Base-by-base conservation (phyloP, 2,797 vertebrate genomes). In the Gadopsis marmoratus region DNA sequence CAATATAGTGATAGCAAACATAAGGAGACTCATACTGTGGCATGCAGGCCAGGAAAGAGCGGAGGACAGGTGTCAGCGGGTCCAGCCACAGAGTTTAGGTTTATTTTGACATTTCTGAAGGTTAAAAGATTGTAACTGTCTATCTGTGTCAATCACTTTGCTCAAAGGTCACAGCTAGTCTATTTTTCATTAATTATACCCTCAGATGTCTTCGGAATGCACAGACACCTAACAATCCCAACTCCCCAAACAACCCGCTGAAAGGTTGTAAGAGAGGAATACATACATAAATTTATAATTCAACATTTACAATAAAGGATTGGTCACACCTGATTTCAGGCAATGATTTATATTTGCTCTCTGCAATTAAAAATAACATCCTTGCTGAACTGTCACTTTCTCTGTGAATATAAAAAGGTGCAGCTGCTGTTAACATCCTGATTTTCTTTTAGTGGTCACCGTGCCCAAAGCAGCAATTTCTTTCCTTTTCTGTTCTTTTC, bases 91-190 rank as follows among this genome's bases (percentile, higher is more conserved):
- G 72, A 90, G 91, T 94, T 92, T 87, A 90, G 93, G 91, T 79
- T 90, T 77, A 82, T 88, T 86, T 85, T 95, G 93, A 94, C 94
- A 95, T 96, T 95, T 96, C 75, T 94, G 94, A 96, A 96, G 95
- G 95, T 96, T 95, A 96, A 91, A 89, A 90, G 93, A 94, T 94
- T 95, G 94, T 94, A 95, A 93, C 90, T 93, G 95, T 94, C 95
- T 82, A 92, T 93, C 90, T 58, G 81, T 92, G 95, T 95, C 95
- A 95, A 94, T 96, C 95, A 95, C 86, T 84, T 65, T 17, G 76
- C 87, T 92, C 92, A 95, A 96, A 96, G 95, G 95, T 96, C 95
- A 96, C 87, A 75, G 89, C 80, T 74, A 82, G 88, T 93, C 89
- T 91, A 83, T 90, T 92, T 94, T 95, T 94, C 93, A 93, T 93